These are phyloP conservation scores for Peromyscus polionotus DNA, from an alignment of 2,113 vertebrate species.

Conservation along the genomic window DNA sequence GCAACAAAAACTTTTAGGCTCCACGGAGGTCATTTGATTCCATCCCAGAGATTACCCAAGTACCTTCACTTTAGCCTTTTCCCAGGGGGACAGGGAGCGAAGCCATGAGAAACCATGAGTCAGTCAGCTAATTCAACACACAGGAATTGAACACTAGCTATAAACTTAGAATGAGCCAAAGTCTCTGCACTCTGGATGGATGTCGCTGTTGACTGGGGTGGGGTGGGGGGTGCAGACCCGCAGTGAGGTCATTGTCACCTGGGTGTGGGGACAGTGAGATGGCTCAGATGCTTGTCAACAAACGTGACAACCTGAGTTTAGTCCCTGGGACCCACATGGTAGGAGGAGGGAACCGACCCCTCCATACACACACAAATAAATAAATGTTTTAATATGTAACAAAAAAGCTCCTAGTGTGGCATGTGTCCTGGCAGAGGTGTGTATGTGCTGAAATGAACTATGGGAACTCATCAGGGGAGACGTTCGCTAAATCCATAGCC, in stretches of 20 bases:
- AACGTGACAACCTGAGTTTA: neutral
- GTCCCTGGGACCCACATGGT: neutral
- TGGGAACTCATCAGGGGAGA: neutral
- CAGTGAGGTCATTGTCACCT: neutral
- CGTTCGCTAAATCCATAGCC: neutral
- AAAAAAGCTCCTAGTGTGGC: neutral
- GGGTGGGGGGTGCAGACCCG: neutral
- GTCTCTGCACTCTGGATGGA: neutral
- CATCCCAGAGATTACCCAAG: neutral
- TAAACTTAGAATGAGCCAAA: neutral
- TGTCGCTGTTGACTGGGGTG: neutral
- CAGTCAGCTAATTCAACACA: neutral
- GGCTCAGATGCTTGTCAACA: neutral
- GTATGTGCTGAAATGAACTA: neutral
- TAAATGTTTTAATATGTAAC: neutral
- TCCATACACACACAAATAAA: neutral
- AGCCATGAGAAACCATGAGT: neutral
- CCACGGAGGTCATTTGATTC: neutral
- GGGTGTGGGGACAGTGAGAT: neutral
- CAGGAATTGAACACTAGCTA: neutral
- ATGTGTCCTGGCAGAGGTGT: neutral
- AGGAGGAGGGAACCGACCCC: neutral
- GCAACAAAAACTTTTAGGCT: neutral
- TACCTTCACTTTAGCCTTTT: neutral
- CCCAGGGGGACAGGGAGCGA: neutral